Conservation (phyloP, 2,888 invertebrate genomes). For the Boloria selene region DNA sequence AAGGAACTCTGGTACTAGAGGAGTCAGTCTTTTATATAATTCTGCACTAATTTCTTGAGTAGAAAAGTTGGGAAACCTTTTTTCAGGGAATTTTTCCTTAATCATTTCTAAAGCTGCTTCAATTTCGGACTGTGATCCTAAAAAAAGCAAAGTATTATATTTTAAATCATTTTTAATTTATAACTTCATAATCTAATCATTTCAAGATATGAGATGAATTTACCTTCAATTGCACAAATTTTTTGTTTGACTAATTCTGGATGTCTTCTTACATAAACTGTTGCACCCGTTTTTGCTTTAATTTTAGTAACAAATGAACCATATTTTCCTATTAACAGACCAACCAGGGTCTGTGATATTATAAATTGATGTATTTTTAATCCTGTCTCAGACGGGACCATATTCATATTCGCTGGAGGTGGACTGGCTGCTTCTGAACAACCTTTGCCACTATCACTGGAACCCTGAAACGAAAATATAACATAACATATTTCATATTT, state of each 20-base stretch:
- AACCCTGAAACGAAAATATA: conserved; percentile 78
- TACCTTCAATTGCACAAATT: conserved; percentile 92
- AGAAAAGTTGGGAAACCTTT: conserved; percentile 90
- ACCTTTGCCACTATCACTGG: conserved; percentile 93
- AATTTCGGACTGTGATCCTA: conserved; percentile 89
- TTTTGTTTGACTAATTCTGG: conserved; percentile 88
- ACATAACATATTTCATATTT: background rate
- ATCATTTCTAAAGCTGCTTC: conserved; percentile 92
- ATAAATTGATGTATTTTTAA: conserved; percentile 87
- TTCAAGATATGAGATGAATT: conserved; percentile 13
- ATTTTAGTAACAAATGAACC: conserved; percentile 92
- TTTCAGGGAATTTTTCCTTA: conserved; percentile 91
- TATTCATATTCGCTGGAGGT: conserved; percentile 83
- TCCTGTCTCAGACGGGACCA: conserved; percentile 70
- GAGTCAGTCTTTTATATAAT: conserved; percentile 75
- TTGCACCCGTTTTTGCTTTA: conserved; percentile 89
- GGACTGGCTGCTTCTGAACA: conserved; percentile 88
- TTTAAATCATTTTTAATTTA: conserved; percentile 11
- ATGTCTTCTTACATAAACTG: conserved; percentile 90
- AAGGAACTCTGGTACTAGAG: conserved; percentile 80
- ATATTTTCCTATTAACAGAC: conserved; percentile 92
- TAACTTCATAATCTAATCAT: too few species aligned
- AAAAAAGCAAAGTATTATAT: conserved; percentile 1
- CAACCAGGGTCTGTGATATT: conserved; percentile 89
- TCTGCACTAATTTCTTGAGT: conserved; percentile 83